Evolutionary conservation across 2,888 invertebrate species (phyloP), one percentile per base, ranked within the genome.

Genomic region (Drosophila nigricruria): DNA sequence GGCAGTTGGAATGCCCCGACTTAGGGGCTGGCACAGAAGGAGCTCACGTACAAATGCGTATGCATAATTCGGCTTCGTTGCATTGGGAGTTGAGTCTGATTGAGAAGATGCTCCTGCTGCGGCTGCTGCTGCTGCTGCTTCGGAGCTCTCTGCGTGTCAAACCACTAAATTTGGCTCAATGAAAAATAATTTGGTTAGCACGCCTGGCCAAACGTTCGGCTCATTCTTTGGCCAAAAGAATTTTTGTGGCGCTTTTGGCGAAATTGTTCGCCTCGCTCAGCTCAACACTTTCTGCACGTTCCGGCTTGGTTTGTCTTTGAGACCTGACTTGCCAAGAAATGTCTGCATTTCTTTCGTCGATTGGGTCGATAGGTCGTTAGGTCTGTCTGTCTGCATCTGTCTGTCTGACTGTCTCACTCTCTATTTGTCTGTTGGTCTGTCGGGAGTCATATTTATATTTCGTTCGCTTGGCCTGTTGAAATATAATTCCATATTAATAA

Each of bases 401-500:
- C 16, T 16, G 45, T 25, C 9, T 2, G 38, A 9, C 14, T 3
- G 34, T 36, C 16, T 2, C 16, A 1, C 14, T 3, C 20, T 30
- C 49, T 49, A 38, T 49, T 52, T 53, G 52, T 53, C 36, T 25
- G 34, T 6, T 10, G 38, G 30, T 18, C 12, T 18, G 34, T 27
- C n/a, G 30, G n/a, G 36, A 47, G 16, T 59, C 57, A 68, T 76
- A 76, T 76, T 76, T 75, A 76, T 75, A 75, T 68, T 65, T 49
- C 27, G 47, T 30, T 62, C 45, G 58, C 52, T 53, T 77, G 60
- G 47, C 58, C 60, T 56, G 40, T 56, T 70, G 70, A 77, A 74
- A 81, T 73, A 82, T 77, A 88, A 85, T 83, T 81, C 64, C 64
- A 70, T 58, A 87, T 83, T 83, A 83, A 87, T 83, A 87, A 81